Evolutionary conservation across 2,797 vertebrate species (phyloP).

Genomic region (Tokudaia muenninki): DNA sequence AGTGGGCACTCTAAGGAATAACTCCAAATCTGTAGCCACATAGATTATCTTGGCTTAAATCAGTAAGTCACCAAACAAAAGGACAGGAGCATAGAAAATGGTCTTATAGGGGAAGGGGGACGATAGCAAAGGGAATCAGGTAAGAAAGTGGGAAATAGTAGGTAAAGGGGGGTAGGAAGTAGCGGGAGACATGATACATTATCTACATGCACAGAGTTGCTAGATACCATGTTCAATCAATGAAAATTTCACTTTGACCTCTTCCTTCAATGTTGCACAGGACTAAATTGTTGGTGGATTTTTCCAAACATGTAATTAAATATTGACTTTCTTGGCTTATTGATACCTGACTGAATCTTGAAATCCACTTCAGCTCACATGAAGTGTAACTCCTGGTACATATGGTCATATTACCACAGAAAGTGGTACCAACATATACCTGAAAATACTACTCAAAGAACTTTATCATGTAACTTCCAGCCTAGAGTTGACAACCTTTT

Average conservation of each 20-base stretch:
- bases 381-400: conserved; percentile 21
- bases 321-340: conserved; percentile 10
- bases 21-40: background rate
- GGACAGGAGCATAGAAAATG: background rate
- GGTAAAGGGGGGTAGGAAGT: background rate
- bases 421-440: conserved; percentile 34
- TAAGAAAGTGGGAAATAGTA: background rate
- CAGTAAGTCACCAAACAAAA: background rate
- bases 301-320: conserved; percentile 42
- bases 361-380: background rate
- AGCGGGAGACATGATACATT: background rate
- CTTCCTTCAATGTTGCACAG: background rate
- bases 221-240: background rate
- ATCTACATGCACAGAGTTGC: background rate
- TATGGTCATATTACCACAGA: background rate
- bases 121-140: background rate
- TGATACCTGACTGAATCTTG: background rate
- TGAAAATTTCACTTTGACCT: conserved; percentile 42
- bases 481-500: background rate
- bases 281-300: background rate
- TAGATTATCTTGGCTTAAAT: background rate
- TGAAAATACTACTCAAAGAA: conserved; percentile 3
- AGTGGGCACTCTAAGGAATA: background rate
- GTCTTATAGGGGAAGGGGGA: too few species aligned
- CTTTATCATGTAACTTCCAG: background rate